Percentiles rank a stretch among this genome's conserved stretches.
phyloP scores from a whole-genome alignment of 2,797 vertebrate species.

The Gymnoscopelus braueri region DNA sequence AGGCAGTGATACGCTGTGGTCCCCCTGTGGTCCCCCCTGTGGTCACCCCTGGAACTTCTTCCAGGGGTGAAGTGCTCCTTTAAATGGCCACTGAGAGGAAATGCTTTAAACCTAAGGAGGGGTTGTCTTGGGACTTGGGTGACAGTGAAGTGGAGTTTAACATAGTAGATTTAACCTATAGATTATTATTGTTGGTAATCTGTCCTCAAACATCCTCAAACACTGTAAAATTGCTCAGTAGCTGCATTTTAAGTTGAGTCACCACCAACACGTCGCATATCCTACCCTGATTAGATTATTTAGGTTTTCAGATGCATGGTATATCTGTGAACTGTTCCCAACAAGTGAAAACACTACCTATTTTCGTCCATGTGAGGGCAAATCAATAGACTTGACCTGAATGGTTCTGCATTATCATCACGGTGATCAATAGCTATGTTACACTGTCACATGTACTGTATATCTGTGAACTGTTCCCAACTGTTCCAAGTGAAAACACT shows the following conservation, averaged over 20 bases:
- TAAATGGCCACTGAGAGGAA: neutral
- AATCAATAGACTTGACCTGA: conserved; percentile 18
- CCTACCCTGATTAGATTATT: neutral
- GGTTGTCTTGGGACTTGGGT: neutral
- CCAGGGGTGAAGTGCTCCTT: too few relatives aligned
- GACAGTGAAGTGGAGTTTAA: too few relatives aligned
- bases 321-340: neutral
- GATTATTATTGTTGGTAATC: too few relatives aligned
- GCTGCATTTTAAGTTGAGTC: conserved; percentile 4
- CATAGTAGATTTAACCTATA: too few relatives aligned
- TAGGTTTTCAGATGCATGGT: neutral
- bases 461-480: neutral
- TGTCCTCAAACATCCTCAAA: neutral
- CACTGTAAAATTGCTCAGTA: neutral
- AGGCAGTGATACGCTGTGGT: too few relatives aligned
- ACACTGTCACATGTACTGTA: too few relatives aligned
- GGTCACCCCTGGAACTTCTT: too few relatives aligned
- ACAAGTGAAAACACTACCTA: neutral
- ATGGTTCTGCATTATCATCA: conserved; percentile 2
- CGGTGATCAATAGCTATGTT: conserved; percentile 16
- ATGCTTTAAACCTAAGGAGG: too few relatives aligned
- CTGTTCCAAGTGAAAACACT: neutral
- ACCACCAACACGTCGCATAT: neutral
- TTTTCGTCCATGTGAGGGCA: conserved; percentile 1
- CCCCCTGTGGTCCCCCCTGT: too few relatives aligned